Conservation (phyloP, 2,797 vertebrate genomes). For the Schizopygopsis pylzovi region DNA sequence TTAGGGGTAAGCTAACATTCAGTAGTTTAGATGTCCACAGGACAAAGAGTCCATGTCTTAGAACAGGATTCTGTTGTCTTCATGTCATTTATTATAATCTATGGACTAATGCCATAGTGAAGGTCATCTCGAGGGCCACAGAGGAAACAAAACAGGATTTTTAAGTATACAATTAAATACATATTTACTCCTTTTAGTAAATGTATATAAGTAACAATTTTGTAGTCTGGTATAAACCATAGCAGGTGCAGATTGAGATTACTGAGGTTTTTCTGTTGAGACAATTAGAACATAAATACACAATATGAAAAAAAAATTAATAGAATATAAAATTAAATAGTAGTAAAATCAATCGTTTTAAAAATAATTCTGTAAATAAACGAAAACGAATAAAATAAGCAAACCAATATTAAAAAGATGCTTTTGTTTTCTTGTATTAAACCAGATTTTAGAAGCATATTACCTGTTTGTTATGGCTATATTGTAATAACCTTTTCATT, state of each 20-base stretch:
- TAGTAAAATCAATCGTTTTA: background rate
- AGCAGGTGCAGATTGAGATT: slow-evolving; percentile 7
- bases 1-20: slow-evolving; percentile 68
- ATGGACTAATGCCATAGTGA: slow-evolving; percentile 47
- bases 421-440: background rate
- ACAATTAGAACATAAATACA: slow-evolving; percentile 8
- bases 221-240: background rate
- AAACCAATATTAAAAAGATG: background rate
- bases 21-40: slow-evolving; percentile 80
- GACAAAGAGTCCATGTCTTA: slow-evolving; percentile 79
- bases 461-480: slow-evolving; percentile 22
- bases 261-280: slow-evolving; percentile 23
- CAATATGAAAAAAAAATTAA: background rate
- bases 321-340: background rate
- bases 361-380: background rate
- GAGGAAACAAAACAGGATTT: slow-evolving; percentile 14
- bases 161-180: background rate
- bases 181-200: slow-evolving; percentile 1
- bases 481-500: slow-evolving; percentile 37
- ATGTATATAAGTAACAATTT: background rate
- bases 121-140: background rate
- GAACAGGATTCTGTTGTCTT: slow-evolving; percentile 71
- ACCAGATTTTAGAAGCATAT: slow-evolving; percentile 20
- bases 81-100: slow-evolving; percentile 54
- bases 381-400: background rate